Evolutionary conservation across 2,113 vertebrate genomes (phyloP).

Genomic region (Paedocypris sp.): DNA sequence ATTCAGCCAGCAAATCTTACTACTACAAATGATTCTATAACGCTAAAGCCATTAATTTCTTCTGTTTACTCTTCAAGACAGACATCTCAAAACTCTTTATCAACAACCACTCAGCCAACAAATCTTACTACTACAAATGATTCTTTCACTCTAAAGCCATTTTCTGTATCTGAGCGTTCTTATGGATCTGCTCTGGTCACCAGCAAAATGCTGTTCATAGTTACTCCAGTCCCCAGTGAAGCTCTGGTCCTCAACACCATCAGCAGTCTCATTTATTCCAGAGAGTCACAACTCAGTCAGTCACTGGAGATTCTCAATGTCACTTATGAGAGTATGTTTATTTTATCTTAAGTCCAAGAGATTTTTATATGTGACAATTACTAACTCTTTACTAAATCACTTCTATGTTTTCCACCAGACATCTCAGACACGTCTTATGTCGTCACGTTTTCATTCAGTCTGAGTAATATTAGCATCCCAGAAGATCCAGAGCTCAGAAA

Average conservation of each 20-base stretch:
- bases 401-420: background rate
- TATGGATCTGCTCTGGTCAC: background rate
- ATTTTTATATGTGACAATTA: too few relatives aligned
- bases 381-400: background rate
- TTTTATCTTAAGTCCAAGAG: background rate
- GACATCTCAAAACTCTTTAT: too few relatives aligned
- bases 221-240: background rate
- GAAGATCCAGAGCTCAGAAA: background rate
- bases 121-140: too few relatives aligned
- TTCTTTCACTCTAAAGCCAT: too few relatives aligned
- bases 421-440: background rate
- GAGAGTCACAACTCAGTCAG: background rate
- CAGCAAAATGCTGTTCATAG: background rate
- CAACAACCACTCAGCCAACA: too few relatives aligned
- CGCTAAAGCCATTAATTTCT: too few relatives aligned
- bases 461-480: background rate
- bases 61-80: too few relatives aligned
- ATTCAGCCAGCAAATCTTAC: too few relatives aligned
- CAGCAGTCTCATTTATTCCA: background rate
- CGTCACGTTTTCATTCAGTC: background rate
- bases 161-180: too few relatives aligned
- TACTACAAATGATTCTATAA: too few relatives aligned
- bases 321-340: background rate
- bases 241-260: background rate
- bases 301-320: background rate